phyloP scores from a whole-genome alignment of 2,888 invertebrate species.

The Herminia tarsipennalis region DNA sequence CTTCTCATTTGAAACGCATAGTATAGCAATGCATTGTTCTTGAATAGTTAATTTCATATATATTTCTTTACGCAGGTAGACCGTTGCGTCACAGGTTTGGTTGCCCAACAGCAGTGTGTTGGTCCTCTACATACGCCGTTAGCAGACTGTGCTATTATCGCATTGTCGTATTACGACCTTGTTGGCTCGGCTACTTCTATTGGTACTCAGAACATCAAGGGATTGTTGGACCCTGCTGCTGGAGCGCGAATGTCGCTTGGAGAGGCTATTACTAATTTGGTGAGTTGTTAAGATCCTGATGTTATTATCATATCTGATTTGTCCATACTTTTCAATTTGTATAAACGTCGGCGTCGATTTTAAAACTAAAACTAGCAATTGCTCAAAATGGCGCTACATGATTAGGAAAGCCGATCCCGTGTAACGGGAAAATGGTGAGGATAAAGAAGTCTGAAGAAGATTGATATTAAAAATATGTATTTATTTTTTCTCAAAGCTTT shows the following conservation, averaged over 20 bases:
- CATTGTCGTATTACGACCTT: constrained; percentile 92
- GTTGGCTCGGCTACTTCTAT: constrained; percentile 97
- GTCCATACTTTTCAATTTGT: neutral
- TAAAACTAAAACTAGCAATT: too few relatives aligned
- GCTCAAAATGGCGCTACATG: too few relatives aligned
- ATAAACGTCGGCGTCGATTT: too few relatives aligned
- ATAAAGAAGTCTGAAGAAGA: too few relatives aligned
- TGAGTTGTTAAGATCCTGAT: too few relatives aligned
- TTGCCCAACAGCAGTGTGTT: constrained; percentile 99
- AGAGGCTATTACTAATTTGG: constrained; percentile 97
- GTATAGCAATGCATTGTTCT: neutral
- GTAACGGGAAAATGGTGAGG: too few relatives aligned
- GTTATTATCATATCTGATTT: too few relatives aligned
- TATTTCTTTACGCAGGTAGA: constrained; percentile 83
- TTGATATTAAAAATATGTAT: too few relatives aligned
- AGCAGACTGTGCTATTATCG: constrained; percentile 96
- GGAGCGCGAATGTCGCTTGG: constrained; percentile 98
- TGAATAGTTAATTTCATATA: neutral
- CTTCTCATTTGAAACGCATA: too few relatives aligned
- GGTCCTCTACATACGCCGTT: constrained; percentile 98
- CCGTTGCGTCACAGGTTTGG: constrained; percentile 96
- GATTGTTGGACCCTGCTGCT: constrained; percentile 91
- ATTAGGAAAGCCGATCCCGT: too few relatives aligned
- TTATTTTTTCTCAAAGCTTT: too few relatives aligned
- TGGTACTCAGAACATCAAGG: constrained; percentile 98